These are phyloP conservation scores for Procambarus clarkii DNA, from an alignment of 1,140 invertebrate genomes.

Conservation along the genomic window DNA sequence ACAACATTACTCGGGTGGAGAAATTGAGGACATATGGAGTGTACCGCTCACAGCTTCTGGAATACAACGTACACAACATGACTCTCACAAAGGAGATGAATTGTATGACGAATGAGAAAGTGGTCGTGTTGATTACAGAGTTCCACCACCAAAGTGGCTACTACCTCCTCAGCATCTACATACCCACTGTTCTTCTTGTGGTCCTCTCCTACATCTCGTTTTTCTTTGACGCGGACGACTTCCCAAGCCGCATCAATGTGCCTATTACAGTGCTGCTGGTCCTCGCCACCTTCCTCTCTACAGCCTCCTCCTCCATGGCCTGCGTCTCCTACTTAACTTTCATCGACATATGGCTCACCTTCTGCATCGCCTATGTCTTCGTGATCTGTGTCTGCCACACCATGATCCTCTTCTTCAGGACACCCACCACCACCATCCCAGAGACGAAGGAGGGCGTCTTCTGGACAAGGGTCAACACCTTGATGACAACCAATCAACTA, in stretches of 20 bases:
- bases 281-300: constrained; percentile 43
- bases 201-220: constrained; percentile 25
- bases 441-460: background rate
- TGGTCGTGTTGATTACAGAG: background rate
- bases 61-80: background rate
- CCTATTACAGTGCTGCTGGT: constrained; percentile 32
- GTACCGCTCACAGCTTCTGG: background rate
- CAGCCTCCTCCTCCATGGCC: constrained; percentile 27
- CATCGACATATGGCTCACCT: constrained; percentile 47
- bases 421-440: too few species aligned
- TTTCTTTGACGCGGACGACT: constrained; percentile 43
- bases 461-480: background rate
- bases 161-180: constrained; percentile 40
- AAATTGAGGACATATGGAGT: background rate
- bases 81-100: background rate
- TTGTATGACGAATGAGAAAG: background rate
- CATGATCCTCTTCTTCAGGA: background rate
- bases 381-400: constrained; percentile 21
- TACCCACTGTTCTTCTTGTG: constrained; percentile 31
- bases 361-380: constrained; percentile 43
- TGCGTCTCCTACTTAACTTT: constrained; percentile 48
- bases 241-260: constrained; percentile 49
- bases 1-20: background rate
- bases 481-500: background rate
- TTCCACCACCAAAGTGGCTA: constrained; percentile 38